Evolutionary conservation across 2,888 invertebrate genomes (phyloP), one percentile per base, ranked within the genome.

Genomic region (Drosophila histrio): DNA sequence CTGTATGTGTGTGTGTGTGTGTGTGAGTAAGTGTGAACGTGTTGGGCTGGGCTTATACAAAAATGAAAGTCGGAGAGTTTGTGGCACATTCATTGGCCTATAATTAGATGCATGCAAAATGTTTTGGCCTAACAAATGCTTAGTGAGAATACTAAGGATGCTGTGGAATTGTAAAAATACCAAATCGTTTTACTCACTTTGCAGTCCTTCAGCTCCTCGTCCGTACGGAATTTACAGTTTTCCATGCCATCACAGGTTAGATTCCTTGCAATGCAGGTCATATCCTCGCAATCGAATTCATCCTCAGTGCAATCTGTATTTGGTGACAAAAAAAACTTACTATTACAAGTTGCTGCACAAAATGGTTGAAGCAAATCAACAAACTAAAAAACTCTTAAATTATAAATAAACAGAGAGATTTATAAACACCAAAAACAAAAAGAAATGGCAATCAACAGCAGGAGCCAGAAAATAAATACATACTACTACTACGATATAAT

Each of bases 271-370:
- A 98, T 98, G 92, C 98, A 98, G 0, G 96, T 96, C 54, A 95
- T 94, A 91, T 97, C 97, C 79, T 96, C 96, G 88, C 97, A 97
- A 91, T 97, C 96, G 87, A 95, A 97, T 83, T 97, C 97, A 0
- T 89, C 91, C 93, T 67, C 77, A n/a, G 70, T 53, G 69, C 89
- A 89, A 9, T 2, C 39, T 53, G 28, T 52, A n/a, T n/a, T n/a
- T n/a, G n/a, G 11, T 9, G 19, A 4, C 24, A 15, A 38, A 24
- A 72, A 44, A 24, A 41, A 39, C 24, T 17, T 13, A 19, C n/a
- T 13, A 50, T 57, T 57, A 43, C 13, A 50, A 47, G n/a, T 70
- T 26, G 1, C 41, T 17, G 38, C 17, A 49, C n/a, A n/a, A n/a
- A n/a, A n/a, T n/a, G n/a, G n/a, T n/a, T n/a, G n/a, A n/a, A n/a